Evolutionary conservation across 92 coral and sea anemone species (phyloP), one percentile per base, ranked within the genome.

Genomic region (Zoanthus gigantus): DNA sequence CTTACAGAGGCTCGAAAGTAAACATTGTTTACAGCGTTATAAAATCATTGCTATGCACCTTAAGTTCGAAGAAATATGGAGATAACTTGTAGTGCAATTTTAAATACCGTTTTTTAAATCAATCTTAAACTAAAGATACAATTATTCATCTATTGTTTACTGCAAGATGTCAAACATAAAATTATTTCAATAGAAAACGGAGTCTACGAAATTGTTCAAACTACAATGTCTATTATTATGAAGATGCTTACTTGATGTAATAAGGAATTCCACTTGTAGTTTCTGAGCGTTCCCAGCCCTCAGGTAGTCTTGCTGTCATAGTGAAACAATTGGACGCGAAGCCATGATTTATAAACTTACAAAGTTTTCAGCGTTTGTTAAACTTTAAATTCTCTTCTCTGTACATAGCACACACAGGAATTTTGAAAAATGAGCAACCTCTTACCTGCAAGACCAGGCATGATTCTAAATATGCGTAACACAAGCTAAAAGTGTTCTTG

Each of bases 251-350:
- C 99, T 97, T 94, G 77, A 97, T 92, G 77, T 97, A 97, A 82
- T 97, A 97, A 69, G 99, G 99, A 31, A 97, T 93, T 72, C 99
- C 98, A 79, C 89, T 92, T 50, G 94, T 87, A 10, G 99, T 95
- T 84, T 95, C 97, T 16, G 99, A 96, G 18, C 98, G 94, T 72
- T 97, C 97, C 99, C 99, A 97, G 23, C 96, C 98, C 63, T 92
- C 96, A 15, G 99, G 95, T 15, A 95, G 90, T 63, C 90, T 92
- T 37, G 93, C 96, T 95, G 81, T 28, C 68, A 79, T 61, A 10
- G 60, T 47, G 28, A 86, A 16, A 71, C 66, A 79, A 61, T 56
- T 34, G 69, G 10, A 61, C 18, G 23, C 13, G 69, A 84, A 44
- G 69, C 78, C 6, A 58, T 63, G 0, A 17, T 63, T 71, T 45